These are phyloP conservation scores for Geodia barretti DNA, from an alignment of 37 sponge, comb jelly and placozoan species.

Conservation along the genomic window DNA sequence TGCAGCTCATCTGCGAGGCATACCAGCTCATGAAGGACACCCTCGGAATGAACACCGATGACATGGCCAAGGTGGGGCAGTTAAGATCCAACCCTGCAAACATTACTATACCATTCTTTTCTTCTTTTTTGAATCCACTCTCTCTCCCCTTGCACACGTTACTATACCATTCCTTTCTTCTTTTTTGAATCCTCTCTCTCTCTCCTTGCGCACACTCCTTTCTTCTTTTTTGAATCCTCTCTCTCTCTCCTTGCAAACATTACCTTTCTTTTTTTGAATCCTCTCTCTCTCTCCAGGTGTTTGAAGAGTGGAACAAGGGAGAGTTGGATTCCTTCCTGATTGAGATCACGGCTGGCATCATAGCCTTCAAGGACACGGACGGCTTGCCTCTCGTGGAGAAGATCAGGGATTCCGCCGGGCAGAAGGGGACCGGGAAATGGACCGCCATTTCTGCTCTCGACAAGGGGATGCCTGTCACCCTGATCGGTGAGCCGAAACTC, in stretches of 20 bases:
- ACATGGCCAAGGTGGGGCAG: conserved; percentile 86
- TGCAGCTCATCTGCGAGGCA: conserved; percentile 98
- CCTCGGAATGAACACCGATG: conserved; percentile 83
- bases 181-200: not conserved
- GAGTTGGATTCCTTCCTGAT: conserved; percentile 98
- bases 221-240: not conserved
- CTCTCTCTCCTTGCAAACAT: not conserved
- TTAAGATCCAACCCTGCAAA: too few species aligned
- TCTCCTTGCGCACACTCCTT: not conserved
- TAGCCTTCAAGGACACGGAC: conserved; percentile 93
- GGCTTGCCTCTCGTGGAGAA: conserved; percentile 87
- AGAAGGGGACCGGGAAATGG: conserved; percentile 99
- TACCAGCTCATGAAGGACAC: conserved; percentile 93
- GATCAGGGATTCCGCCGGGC: conserved; percentile 96
- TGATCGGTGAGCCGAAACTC: conserved; percentile 84
- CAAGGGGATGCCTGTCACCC: conserved; percentile 95
- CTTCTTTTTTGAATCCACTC: not conserved
- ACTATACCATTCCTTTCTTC: not conserved
- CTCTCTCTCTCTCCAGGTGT: conserved; percentile 53
- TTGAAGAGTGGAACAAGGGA: conserved; percentile 95
- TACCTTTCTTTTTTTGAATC: not conserved
- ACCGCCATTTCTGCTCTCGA: conserved; percentile 98
- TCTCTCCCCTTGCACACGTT: not conserved
- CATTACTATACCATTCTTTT: not conserved
- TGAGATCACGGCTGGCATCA: conserved; percentile 91